Evolutionary conservation across 2,113 vertebrate species (phyloP), one percentile per base, ranked within the genome.

Genomic region (Canis aureus): DNA sequence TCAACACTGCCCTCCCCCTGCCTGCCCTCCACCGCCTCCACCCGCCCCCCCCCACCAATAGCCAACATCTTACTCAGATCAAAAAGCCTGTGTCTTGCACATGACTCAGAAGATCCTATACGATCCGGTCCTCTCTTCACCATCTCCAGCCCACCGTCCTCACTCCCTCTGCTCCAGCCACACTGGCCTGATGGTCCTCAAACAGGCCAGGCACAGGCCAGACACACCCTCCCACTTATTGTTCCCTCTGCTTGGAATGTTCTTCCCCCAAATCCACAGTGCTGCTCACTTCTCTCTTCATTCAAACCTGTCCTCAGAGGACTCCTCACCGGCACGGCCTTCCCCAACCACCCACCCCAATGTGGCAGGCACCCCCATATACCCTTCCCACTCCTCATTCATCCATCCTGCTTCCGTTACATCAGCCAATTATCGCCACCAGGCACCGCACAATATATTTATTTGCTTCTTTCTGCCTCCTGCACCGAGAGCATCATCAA

Each of bases 391-490:
- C 51, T 38, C 64, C 15, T 4, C 29, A 5, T 0, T 62, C 55
- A 17, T 64, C 29, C 15, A 15, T 19, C 69, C 25, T 3, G 60
- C 23, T 43, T 5, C 5, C 0, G 0, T 2, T 2, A n/a, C 17
- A 6, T 32, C 82, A 76, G 29, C 35, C 71, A 2, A 15, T 76
- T 4, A 17, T 19, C 89, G 4, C 16, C 22, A 51, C 49, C n/a
- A 25, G 83, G 10, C 22, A 3, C 9, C 0, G 2, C 1, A 0
- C 4, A 12, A 10, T 1, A 5, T 0, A 17, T 51, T 19, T 27
- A 27, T 17, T 20, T 49, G 38, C 22, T 43, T 20, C 5, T 19
- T 3, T 4, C 49, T 15, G 13, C 86, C 94, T 89, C 89, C 66
- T 73, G 32, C 62, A 12, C 11, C 57, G 0, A 64, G 49, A 23